These are phyloP conservation scores for Penaeus japonicus DNA, from an alignment of 1,140 invertebrate species.

Conservation along the genomic window DNA sequence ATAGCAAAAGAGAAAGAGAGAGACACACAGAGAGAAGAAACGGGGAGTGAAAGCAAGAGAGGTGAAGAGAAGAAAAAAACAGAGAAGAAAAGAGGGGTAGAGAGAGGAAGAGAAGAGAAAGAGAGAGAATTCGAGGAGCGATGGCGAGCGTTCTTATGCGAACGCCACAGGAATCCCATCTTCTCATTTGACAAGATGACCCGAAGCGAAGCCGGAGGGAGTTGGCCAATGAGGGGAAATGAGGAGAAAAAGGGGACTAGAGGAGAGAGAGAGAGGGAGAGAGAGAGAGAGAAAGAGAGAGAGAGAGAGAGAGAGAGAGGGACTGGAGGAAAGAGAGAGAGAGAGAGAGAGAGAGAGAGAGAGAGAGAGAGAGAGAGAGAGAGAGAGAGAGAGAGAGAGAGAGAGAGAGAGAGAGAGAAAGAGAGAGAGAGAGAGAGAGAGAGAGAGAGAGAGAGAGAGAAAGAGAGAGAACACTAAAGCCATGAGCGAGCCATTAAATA, in stretches of 20 bases:
- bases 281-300: neutral
- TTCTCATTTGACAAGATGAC: no score
- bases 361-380: neutral
- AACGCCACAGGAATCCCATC: no score
- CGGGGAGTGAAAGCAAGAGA: no score
- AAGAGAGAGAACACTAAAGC: neutral
- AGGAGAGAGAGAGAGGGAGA: neutral
- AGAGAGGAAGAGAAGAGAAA: no score
- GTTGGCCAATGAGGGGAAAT: neutral
- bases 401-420: neutral
- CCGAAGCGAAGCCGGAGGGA: no score
- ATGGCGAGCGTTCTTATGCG: no score
- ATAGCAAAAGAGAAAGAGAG: no score
- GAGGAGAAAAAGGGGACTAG: neutral
- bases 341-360: neutral
- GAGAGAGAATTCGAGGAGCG: no score
- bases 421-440: neutral
- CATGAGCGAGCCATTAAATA: neutral
- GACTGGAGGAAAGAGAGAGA: neutral
- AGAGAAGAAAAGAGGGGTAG: no score
- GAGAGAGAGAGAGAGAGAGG: neutral
- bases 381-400: neutral
- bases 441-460: conserved; percentile 15
- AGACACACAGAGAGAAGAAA: no score
- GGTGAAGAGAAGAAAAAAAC: no score